Conservation (phyloP, 2,888 invertebrate species). For the Deroplatys truncata region DNA sequence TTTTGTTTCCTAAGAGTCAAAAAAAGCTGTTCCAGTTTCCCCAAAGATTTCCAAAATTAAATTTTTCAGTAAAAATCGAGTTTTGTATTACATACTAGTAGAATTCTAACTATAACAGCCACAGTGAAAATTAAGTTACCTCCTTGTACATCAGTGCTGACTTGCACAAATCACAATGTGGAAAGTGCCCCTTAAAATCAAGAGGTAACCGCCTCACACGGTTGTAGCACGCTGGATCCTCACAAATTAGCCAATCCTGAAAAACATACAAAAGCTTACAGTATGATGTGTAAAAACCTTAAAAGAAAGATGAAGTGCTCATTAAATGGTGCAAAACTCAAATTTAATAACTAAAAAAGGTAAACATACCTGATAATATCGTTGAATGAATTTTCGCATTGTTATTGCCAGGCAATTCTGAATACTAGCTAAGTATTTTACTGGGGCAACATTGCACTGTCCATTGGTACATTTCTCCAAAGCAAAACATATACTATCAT, state of each 20-base stretch:
- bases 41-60: too few species aligned
- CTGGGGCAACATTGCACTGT: conserved; percentile 62
- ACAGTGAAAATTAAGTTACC: conserved; percentile 39
- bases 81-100: too few species aligned
- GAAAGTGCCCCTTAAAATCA: conserved; percentile 53
- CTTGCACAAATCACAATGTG: conserved; percentile 72
- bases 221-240: conserved; percentile 80
- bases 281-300: too few species aligned
- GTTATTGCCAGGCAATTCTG: conserved; percentile 68
- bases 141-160: conserved; percentile 68
- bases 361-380: conserved; percentile 62
- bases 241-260: conserved; percentile 74
- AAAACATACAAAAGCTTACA: not conserved
- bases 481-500: not conserved
- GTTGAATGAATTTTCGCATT: conserved; percentile 61
- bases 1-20: too few species aligned
- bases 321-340: not conserved
- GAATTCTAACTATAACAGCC: too few species aligned
- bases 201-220: conserved; percentile 62
- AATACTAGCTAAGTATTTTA: conserved; percentile 62
- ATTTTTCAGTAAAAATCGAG: too few species aligned
- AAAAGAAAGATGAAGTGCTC: too few species aligned
- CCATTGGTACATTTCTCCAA: conserved; percentile 68
- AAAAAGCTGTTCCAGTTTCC: too few species aligned
- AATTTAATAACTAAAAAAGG: conserved; percentile 11